Evolutionary conservation across 2,113 vertebrate species (phyloP).

Genomic region (Campylomormyrus tamandua): DNA sequence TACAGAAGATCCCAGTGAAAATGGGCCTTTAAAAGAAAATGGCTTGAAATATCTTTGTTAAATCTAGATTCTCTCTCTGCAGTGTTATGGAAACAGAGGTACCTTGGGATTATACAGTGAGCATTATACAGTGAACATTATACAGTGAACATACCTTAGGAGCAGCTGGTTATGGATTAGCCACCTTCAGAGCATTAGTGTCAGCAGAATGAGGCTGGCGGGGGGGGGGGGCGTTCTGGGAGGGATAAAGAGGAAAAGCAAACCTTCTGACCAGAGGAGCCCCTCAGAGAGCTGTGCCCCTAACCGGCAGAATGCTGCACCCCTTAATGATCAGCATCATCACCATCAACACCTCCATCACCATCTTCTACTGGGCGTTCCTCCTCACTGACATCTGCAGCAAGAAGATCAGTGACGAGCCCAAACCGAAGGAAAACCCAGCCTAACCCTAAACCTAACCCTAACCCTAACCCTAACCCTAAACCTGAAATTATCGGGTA

Average conservation of each 20-base stretch:
- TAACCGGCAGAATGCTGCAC: constrained; percentile 35
- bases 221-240: background rate
- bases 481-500: background rate
- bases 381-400: constrained; percentile 38
- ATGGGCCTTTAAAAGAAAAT: background rate
- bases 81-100: background rate
- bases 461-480: background rate
- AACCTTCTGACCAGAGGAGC: background rate
- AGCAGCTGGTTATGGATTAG: background rate
- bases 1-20: background rate
- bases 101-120: background rate
- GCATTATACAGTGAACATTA: background rate
- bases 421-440: constrained; percentile 21
- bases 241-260: background rate
- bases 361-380: constrained; percentile 42
- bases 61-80: background rate
- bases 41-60: background rate
- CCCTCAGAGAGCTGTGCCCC: background rate
- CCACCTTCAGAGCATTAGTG: background rate
- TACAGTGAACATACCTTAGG: background rate
- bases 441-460: constrained; percentile 10
- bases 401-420: constrained; percentile 27
- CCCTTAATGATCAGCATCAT: constrained; percentile 41
- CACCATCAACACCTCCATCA: constrained; percentile 40
- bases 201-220: too few species aligned